phyloP scores from a whole-genome alignment of 2,888 invertebrate genomes.

The Tetropium fuscum region DNA sequence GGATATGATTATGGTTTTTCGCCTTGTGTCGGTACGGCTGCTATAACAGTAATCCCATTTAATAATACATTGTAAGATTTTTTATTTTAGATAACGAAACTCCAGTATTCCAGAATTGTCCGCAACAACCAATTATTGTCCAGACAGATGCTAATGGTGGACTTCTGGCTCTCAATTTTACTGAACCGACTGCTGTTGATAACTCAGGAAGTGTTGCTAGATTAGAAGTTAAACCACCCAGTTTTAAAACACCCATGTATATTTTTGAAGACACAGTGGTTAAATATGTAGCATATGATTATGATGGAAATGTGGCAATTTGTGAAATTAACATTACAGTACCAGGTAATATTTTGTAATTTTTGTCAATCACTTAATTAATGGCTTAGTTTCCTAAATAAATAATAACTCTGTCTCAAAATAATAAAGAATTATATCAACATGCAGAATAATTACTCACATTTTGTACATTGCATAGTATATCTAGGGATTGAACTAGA shows the following conservation, averaged over 20 bases:
- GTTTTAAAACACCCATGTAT: slow-evolving; percentile 88
- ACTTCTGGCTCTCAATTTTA: slow-evolving; percentile 91
- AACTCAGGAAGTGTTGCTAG: slow-evolving; percentile 96
- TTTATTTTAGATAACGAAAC: slow-evolving; percentile 85
- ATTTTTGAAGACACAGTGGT: slow-evolving; percentile 93
- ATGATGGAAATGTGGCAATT: slow-evolving; percentile 97
- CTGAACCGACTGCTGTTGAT: slow-evolving; percentile 94
- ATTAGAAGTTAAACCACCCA: slow-evolving; percentile 91
- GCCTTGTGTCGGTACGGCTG: slow-evolving; percentile 84
- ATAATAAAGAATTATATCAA: no score
- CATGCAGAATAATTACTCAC: no score
- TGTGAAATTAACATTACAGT: slow-evolving; percentile 97
- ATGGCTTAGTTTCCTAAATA: not conserved
- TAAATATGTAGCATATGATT: slow-evolving; percentile 96
- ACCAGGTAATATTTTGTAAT: slow-evolving; percentile 66
- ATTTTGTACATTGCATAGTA: no score
- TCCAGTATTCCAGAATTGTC: slow-evolving; percentile 96
- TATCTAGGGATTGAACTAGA: no score
- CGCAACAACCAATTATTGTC: slow-evolving; percentile 91
- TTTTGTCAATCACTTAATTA: not conserved
- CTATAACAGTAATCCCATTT: slow-evolving; percentile 24
- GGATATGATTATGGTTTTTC: slow-evolving; percentile 95
- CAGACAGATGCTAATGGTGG: slow-evolving; percentile 90
- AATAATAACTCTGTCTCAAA: no score
- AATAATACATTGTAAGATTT: not conserved